Percentiles rank a stretch among this genome's conserved stretches.
phyloP scores from a whole-genome alignment of 2,797 vertebrate genomes.

The Graptemys geographica region DNA sequence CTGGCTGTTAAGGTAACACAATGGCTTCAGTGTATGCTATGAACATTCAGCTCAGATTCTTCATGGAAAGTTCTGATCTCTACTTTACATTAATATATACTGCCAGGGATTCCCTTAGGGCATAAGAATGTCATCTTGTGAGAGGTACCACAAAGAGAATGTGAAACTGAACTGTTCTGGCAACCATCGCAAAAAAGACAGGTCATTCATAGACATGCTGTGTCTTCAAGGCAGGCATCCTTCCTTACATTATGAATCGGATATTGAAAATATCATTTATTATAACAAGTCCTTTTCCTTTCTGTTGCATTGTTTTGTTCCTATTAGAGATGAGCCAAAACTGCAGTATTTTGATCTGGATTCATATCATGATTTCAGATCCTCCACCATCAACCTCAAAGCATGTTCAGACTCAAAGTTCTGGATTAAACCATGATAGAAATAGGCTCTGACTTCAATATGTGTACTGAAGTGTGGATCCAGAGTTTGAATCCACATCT shows the following conservation, averaged over 20 bases:
- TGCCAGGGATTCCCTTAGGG: not conserved
- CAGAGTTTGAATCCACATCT: not conserved
- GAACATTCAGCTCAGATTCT: not conserved
- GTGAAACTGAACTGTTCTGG: slow-evolving; percentile 17
- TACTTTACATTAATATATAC: not conserved
- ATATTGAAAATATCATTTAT: not conserved
- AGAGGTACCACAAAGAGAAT: not conserved
- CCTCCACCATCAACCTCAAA: not conserved
- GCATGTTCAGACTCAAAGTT: not conserved
- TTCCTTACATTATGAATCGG: not conserved
- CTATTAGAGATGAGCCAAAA: not conserved
- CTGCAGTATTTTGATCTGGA: fast-evolving
- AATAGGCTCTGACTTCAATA: not conserved
- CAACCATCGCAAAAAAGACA: not conserved
- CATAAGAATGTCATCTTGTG: not conserved
- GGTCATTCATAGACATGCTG: not conserved
- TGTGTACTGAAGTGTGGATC: not conserved
- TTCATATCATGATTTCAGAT: not conserved
- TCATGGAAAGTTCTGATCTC: not conserved
- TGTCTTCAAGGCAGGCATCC: not conserved
- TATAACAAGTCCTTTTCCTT: not conserved
- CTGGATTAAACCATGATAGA: not conserved
- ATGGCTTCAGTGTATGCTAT: not conserved
- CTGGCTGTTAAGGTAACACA: not conserved
- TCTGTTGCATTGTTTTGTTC: not conserved